Evolutionary conservation across 2,113 vertebrate genomes (phyloP), one percentile per base, ranked within the genome.

Genomic region (Limanda limanda): DNA sequence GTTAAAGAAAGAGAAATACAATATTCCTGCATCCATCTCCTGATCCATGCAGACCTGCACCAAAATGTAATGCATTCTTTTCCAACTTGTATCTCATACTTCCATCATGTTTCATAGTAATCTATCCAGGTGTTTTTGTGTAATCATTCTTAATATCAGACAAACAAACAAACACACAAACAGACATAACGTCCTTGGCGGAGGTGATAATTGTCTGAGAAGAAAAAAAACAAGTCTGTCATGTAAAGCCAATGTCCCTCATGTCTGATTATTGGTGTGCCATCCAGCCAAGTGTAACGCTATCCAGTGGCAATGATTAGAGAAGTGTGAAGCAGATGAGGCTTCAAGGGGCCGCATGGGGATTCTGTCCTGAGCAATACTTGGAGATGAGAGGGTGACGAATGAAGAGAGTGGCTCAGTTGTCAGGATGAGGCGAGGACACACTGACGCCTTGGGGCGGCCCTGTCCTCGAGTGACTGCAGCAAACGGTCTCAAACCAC

Each of bases 301-400:
- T 82, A 76, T 90, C 80, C 78, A 85, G 71, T 88, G 78, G 87
- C 76, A 74, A 82, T 87, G 83, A 88, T 92, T 84, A 90, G 59
- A 81, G 82, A 73, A 76, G 74, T 88, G 82, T 82, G 88, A 80
- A 86, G 83, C 79, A 87, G 86, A 89, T 87, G 87, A 87, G 83
- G 73, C 83, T 85, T 71, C 45, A 42, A 81, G 74, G 81, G 74
- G 82, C 79, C 81, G 76, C 69, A 71, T 78, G 82, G 73, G 71
- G 71, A 86, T 81, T 70, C 35, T 45, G 72, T 71, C 86, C 58
- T 77, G 62, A 64, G 78, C 57, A 60, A 79, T 77, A 57, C 55
- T 57, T 56, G 57, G 73, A 42, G 74, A 78, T 82, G 81, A 88
- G 82, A 79, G 71, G 78, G 74, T 83, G 83, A 86, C 48, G 70